These are phyloP conservation scores for Eupelmus urozonus DNA, from an alignment of 2,888 invertebrate genomes.

Conservation along the genomic window DNA sequence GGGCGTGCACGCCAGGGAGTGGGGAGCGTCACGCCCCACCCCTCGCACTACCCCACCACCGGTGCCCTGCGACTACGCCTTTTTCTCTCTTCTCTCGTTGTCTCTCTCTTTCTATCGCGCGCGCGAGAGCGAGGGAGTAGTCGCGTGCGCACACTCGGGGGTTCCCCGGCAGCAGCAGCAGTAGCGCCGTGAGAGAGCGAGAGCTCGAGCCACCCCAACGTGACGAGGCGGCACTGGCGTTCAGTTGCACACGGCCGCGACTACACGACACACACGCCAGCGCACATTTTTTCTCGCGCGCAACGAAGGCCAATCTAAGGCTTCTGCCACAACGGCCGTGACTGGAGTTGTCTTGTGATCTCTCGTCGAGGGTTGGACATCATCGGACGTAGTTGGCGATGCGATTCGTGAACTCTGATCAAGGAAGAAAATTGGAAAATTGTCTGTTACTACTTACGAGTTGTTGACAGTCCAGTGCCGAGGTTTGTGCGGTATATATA, in stretches of 20 bases:
- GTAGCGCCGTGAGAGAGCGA: slow-evolving; percentile 53
- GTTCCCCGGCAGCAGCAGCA: slow-evolving; percentile 62
- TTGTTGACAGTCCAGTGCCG: not conserved
- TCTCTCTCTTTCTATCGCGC: slow-evolving; percentile 9
- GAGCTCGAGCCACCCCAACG: slow-evolving; percentile 69
- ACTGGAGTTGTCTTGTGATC: not conserved
- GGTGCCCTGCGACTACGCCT: slow-evolving; percentile 41
- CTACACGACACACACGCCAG: slow-evolving; percentile 69
- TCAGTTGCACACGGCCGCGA: slow-evolving; percentile 77
- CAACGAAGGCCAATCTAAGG: not conserved
- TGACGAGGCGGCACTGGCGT: slow-evolving; percentile 63
- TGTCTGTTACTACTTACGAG: no score
- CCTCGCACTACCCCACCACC: slow-evolving; percentile 55
- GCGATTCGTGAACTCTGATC: not conserved
- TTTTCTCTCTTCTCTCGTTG: slow-evolving; percentile 8
- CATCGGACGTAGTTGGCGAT: not conserved
- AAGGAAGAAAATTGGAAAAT: no score
- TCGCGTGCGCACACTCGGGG: slow-evolving; percentile 57
- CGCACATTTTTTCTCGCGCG: slow-evolving; percentile 8
- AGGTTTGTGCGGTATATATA: not conserved
- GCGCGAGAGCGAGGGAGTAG: slow-evolving; percentile 7
- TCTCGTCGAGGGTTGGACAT: not conserved
- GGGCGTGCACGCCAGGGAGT: slow-evolving; percentile 37
- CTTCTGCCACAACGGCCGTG: no score
- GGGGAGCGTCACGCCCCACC: slow-evolving; percentile 25